These are phyloP conservation scores for Philopotamus ludificatus DNA, from an alignment of 1,140 invertebrate genomes.

Conservation along the genomic window DNA sequence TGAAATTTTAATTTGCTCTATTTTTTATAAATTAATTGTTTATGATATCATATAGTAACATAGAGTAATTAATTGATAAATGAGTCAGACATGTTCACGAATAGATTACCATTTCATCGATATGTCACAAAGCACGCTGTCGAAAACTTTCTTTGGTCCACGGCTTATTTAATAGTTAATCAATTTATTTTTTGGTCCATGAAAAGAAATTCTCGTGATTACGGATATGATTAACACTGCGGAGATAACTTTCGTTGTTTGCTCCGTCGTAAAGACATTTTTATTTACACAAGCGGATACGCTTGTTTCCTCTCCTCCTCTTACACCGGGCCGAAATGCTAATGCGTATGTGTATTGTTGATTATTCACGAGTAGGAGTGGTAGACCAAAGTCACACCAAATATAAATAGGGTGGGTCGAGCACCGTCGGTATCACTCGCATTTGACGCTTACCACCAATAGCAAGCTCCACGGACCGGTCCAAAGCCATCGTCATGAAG, in stretches of 20 bases:
- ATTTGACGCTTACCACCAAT: constrained; percentile 9
- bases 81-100: background rate
- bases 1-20: background rate
- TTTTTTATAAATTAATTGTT: background rate
- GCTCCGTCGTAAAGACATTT: background rate
- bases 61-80: background rate
- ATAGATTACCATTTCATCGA: background rate
- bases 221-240: background rate
- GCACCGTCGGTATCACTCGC: constrained; percentile 26
- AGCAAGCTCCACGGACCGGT: constrained; percentile 27
- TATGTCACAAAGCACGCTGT: background rate
- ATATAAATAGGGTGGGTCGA: constrained; percentile 37
- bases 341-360: constrained; percentile 26
- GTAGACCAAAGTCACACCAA: constrained; percentile 34
- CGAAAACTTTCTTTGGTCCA: background rate
- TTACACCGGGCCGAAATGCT: constrained; percentile 22
- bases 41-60: background rate
- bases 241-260: constrained; percentile 5
- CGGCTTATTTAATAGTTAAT: background rate
- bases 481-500: constrained; percentile 11
- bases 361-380: constrained; percentile 28
- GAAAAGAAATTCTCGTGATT: background rate
- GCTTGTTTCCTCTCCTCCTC: constrained; percentile 3
- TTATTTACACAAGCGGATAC: constrained; percentile 15
- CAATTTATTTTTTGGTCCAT: background rate